Evolutionary conservation across 2,888 invertebrate species (phyloP), one percentile per base, ranked within the genome.

Genomic region (Hedychridium roseum): DNA sequence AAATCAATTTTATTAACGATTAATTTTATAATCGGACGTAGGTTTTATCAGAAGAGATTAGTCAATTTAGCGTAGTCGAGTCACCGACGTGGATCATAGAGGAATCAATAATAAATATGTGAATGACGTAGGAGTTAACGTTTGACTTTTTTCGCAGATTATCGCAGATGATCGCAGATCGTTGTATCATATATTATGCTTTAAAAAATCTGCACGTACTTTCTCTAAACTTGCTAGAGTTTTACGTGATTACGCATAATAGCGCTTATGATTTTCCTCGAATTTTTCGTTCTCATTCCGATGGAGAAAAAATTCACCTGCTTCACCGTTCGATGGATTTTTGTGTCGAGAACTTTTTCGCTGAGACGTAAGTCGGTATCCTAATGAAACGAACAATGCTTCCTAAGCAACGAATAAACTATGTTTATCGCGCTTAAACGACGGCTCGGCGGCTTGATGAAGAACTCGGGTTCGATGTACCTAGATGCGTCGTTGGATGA

Each of bases 1-100:
- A 63, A 57, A 62, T 54, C 32, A 51, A 60, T 55, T n/a, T n/a
- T n/a, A 57, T 50, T 57, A 54, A 57, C 48, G 56, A 69, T 69
- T 70, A 60, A 67, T 71, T 71, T 66, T 68, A 57, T 63, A 65
- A 65, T 54, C 60, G 63, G 57, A 37, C 30, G 39, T 44, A 62
- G 56, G 50, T 56, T 60, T 66, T 68, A 56, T 56, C 49, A 54
- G 49, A 50, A 55, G 38, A 20, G 42, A 51, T 58, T 68, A 71
- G 68, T 73, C 71, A 71, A 71, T 72, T 67, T 71, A 71, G 58
- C 20, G 35, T 68, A 70, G 60, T 38, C 11, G 26, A 43, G 37
- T 28, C 16, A 41, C 35, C 26, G 38, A 40, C 36, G 18, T 26
- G 40, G 46, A 44, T 43, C 42, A 28, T 48, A 47, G 57, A 50